Percentiles rank a stretch among this genome's conserved stretches.
These are phyloP conservation scores for Siderastrea siderea DNA, from an alignment of 92 coral and sea anemone species.

Conservation along the genomic window DNA sequence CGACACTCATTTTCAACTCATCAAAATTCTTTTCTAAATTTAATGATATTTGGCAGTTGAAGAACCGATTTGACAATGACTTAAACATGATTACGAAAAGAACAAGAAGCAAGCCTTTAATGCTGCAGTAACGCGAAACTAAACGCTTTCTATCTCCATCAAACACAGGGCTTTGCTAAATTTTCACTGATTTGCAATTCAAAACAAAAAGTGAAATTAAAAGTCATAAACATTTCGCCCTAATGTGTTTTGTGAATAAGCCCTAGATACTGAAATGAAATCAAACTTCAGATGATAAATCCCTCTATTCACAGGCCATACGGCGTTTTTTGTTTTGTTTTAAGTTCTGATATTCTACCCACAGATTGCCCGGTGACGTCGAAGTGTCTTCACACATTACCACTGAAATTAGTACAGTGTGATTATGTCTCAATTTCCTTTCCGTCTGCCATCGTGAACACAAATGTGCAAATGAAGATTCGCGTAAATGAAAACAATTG, in stretches of 20 bases:
- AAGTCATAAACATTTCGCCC: neutral
- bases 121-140: neutral
- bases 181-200: slow-evolving; percentile 1
- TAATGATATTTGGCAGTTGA: too few species aligned
- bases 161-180: neutral
- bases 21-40: neutral
- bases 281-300: neutral
- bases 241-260: neutral
- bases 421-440: too few species aligned
- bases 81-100: too few species aligned
- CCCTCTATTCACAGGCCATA: neutral
- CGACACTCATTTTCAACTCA: neutral
- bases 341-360: neutral
- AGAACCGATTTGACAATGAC: too few species aligned
- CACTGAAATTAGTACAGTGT: too few species aligned
- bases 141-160: neutral
- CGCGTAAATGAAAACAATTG: too few species aligned
- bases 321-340: neutral
- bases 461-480: too few species aligned
- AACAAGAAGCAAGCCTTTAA: too few species aligned
- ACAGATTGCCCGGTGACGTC: neutral
- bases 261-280: neutral
- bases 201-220: neutral
- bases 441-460: too few species aligned
- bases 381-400: too few species aligned